A percentile compares a stretch with the other conserved stretches of the same genome.
phyloP scores from a whole-genome alignment of 2,113 vertebrate genomes.

The Vulpes lagopus region DNA sequence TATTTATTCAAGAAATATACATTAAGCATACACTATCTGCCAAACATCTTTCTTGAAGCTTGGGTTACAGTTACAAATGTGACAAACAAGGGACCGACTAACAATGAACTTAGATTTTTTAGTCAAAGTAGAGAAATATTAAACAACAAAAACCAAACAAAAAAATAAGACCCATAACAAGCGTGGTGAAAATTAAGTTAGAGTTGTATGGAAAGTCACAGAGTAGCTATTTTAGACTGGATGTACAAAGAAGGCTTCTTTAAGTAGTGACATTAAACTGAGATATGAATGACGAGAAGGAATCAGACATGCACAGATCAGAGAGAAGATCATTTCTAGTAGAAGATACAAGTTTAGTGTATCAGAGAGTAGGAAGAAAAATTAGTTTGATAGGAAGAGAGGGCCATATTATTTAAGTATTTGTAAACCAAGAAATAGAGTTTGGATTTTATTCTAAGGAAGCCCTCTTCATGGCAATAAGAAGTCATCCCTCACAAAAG shows the following conservation, averaged over 20 bases:
- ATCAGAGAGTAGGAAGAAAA: not conserved
- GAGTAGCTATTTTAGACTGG: not conserved
- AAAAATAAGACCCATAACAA: not conserved
- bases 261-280: not conserved
- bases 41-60: constrained; percentile 35
- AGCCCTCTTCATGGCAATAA: not conserved
- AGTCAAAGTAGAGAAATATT: constrained; percentile 13
- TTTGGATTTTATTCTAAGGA: constrained; percentile 27
- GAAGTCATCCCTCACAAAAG: not conserved
- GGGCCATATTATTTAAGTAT: not conserved
- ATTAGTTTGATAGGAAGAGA: not conserved
- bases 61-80: not conserved
- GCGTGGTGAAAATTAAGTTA: constrained; percentile 3
- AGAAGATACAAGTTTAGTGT: not conserved
- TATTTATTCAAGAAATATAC: not conserved
- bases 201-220: not conserved
- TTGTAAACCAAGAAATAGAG: constrained; percentile 3
- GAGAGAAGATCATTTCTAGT: not conserved
- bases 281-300: constrained; percentile 46
- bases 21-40: not conserved
- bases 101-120: not conserved
- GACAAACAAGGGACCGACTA: not conserved
- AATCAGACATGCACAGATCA: not conserved
- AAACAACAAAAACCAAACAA: not conserved
- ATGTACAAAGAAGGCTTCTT: not conserved